Evolutionary conservation across 2,113 vertebrate species (phyloP).

Genomic region (Trichechus manatus): DNA sequence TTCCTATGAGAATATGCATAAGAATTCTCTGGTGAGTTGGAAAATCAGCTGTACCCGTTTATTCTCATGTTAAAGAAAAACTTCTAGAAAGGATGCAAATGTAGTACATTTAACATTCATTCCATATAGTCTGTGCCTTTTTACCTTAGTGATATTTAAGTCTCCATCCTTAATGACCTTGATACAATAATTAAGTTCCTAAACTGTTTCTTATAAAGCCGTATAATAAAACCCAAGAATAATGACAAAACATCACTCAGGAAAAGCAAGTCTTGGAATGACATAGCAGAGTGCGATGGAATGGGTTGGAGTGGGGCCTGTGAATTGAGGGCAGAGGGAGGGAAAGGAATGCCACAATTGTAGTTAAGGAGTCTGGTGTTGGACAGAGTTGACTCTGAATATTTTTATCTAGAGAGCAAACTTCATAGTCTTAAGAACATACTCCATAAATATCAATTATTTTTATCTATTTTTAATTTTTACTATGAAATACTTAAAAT

Average conservation of each 20-base stretch:
- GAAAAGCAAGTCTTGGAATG: neutral
- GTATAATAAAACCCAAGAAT: neutral
- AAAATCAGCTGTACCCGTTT: neutral
- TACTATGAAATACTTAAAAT: neutral
- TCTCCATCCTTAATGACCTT: neutral
- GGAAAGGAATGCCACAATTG: neutral
- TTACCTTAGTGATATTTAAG: neutral
- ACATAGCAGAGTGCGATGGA: neutral
- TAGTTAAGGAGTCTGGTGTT: neutral
- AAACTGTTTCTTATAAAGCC: neutral
- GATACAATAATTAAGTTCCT: neutral
- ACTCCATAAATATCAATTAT: neutral
- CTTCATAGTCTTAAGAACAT: neutral
- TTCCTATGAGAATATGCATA: neutral
- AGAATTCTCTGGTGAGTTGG: constrained; percentile 23
- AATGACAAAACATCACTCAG: neutral
- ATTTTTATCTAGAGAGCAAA: neutral
- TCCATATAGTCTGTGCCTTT: neutral
- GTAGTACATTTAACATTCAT: neutral
- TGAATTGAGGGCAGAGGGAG: neutral
- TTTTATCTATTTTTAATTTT: neutral
- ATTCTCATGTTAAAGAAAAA: neutral
- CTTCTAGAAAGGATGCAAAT: neutral
- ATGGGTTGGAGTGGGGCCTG: neutral
- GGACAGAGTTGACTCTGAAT: neutral